A percentile compares a stretch with the other conserved stretches of the same genome.
Evolutionary conservation across 2,113 vertebrate genomes (phyloP).

Genomic region (Rhinolophus ferrumequinum): DNA sequence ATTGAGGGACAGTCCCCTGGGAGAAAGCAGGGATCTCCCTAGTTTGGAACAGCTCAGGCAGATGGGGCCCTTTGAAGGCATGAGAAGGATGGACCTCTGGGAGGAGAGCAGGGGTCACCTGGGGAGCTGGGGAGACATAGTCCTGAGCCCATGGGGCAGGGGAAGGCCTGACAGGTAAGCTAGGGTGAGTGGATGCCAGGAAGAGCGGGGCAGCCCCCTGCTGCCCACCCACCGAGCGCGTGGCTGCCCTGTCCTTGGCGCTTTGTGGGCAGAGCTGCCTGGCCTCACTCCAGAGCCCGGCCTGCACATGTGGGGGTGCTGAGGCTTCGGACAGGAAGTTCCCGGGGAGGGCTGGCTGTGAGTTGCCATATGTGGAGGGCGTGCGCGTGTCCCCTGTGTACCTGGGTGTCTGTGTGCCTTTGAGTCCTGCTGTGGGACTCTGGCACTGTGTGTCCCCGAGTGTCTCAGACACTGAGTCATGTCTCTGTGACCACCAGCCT

Average conservation of each 20-base stretch:
- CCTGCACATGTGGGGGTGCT: not conserved
- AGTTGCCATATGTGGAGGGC: not conserved
- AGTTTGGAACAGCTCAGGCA: slow-evolving; percentile 17
- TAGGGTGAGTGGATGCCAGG: not conserved
- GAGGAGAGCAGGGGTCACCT: not conserved
- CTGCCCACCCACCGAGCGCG: not conserved
- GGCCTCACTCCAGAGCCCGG: not conserved
- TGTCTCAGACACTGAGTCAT: slow-evolving; percentile 11
- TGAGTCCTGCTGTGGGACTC: not conserved
- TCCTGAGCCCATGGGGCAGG: not conserved
- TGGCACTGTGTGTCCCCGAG: not conserved
- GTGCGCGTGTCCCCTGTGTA: not conserved
- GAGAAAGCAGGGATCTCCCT: slow-evolving; percentile 14
- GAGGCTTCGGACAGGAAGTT: not conserved
- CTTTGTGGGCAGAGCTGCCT: not conserved
- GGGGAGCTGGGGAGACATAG: not conserved
- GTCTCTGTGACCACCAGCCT: not conserved
- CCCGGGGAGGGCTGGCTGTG: not conserved
- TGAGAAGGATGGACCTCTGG: not conserved
- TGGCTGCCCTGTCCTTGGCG: not conserved
- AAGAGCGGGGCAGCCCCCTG: not conserved
- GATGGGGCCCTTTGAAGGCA: slow-evolving; percentile 15
- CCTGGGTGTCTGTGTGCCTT: not conserved
- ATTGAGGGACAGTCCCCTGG: not conserved
- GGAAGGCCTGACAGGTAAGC: not conserved